Base-by-base conservation (phyloP, 2,888 invertebrate genomes). In the Eumacrocentrus americanus region DNA sequence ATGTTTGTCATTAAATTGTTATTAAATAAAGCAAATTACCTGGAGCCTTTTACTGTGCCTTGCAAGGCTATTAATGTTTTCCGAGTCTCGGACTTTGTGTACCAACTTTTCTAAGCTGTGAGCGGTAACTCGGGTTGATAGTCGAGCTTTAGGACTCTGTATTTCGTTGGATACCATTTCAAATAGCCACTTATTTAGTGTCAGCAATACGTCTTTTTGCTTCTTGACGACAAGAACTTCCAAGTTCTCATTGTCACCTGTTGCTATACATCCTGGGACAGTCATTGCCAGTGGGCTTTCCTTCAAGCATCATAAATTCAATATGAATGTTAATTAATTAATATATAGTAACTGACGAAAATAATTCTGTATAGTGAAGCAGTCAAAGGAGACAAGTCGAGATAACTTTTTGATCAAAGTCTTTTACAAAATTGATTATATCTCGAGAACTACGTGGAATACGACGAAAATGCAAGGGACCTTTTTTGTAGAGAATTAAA, bases 71-170 rank as follows among this genome's bases (percentile, higher is more conserved):
- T 72, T 68, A 9, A 75, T 58, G 57, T 54, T 72, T 29, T 72
- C 72, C 25, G 58, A 62, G 47, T 71, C 75, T 51, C 73, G 64
- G 48, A 79, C 74, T 64, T 76, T 73, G 29, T 74, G 69, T 16
- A 81, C 67, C 12, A 73, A 64, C 65, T 80, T 81, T 60, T 81
- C 81, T 48, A 81, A 70, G 67, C 77, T 78, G 46, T 79, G 78
- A 12, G 72, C 79, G n/a, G 80, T 75, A 44, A 81, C 75, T 60
- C 81, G 72, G 3, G 74, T 72, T 2, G 73, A 61, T 16, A 76
- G 62, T 67, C 70, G 76, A 9, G 74, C 55, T 64, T 76, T 77
- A 7, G 75, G 72, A 61, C 73, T 78, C 51, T 63, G 69, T 48
- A 70, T 66, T 50, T 66, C 70, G 14, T 44, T 59, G 0, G 67